These are phyloP conservation scores for Tragelaphus imberbis DNA, from an alignment of 2,113 vertebrate species.

Conservation along the genomic window DNA sequence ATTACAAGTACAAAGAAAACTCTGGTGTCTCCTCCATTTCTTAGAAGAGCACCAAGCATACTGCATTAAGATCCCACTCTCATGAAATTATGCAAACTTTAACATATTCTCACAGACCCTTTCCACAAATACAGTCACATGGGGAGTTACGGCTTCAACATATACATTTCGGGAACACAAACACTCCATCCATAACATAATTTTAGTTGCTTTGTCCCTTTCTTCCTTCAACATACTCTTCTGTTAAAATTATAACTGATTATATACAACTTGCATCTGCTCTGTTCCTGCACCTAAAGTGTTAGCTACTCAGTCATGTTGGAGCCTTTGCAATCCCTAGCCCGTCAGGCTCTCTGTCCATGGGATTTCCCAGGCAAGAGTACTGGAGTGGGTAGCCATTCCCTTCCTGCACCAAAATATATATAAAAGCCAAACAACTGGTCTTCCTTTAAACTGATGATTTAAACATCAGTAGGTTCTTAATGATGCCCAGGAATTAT, in stretches of 20 bases:
- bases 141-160: background rate
- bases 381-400: background rate
- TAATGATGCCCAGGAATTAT: background rate
- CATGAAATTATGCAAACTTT: background rate
- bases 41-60: background rate
- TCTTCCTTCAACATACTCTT: background rate
- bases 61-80: background rate
- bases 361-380: background rate
- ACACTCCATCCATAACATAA: background rate
- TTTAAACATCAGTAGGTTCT: background rate
- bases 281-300: background rate
- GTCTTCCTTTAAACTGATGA: background rate
- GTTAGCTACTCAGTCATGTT: background rate
- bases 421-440: background rate
- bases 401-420: background rate
- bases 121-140: background rate
- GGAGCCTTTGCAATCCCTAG: background rate
- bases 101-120: background rate
- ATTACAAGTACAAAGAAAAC: background rate
- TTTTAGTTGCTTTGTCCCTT: background rate
- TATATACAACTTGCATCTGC: background rate
- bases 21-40: background rate
- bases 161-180: background rate
- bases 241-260: background rate
- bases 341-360: background rate